Evolutionary conservation across 2,797 vertebrate genomes (phyloP).

Genomic region (Crypturellus tataupa): DNA sequence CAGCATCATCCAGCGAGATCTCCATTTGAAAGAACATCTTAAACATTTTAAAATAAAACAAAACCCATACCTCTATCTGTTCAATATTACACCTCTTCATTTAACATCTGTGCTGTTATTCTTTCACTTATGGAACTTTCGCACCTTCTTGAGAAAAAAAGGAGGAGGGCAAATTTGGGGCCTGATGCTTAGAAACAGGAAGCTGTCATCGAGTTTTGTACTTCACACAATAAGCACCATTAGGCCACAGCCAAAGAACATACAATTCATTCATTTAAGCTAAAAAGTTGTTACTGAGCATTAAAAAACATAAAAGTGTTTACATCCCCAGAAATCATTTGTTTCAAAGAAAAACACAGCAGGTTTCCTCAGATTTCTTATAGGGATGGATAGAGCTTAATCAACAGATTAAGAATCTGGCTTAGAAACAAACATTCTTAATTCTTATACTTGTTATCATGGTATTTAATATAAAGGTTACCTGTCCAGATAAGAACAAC

Average conservation of each 20-base stretch:
- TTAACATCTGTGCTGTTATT: slow-evolving; percentile 68
- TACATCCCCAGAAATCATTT: background rate
- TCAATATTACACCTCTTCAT: slow-evolving; percentile 34
- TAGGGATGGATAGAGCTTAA: background rate
- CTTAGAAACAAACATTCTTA: background rate
- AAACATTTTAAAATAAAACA: slow-evolving; percentile 30
- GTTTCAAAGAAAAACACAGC: background rate
- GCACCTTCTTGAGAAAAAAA: background rate
- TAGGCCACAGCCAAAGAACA: background rate
- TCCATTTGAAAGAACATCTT: slow-evolving; percentile 39
- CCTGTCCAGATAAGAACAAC: background rate
- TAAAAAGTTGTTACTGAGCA: background rate
- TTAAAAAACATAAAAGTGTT: background rate
- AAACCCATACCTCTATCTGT: slow-evolving; percentile 7
- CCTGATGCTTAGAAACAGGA: background rate
- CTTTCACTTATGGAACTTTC: background rate
- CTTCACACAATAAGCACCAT: background rate
- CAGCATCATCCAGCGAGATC: slow-evolving; percentile 19
- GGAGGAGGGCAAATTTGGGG: background rate
- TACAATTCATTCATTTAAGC: background rate
- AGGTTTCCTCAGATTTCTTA: background rate
- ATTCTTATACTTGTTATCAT: background rate
- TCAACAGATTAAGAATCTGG: background rate
- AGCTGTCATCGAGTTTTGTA: background rate
- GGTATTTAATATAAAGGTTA: background rate